These are phyloP conservation scores for Uloborus diversus DNA, from an alignment of 1,140 invertebrate species.

Conservation along the genomic window DNA sequence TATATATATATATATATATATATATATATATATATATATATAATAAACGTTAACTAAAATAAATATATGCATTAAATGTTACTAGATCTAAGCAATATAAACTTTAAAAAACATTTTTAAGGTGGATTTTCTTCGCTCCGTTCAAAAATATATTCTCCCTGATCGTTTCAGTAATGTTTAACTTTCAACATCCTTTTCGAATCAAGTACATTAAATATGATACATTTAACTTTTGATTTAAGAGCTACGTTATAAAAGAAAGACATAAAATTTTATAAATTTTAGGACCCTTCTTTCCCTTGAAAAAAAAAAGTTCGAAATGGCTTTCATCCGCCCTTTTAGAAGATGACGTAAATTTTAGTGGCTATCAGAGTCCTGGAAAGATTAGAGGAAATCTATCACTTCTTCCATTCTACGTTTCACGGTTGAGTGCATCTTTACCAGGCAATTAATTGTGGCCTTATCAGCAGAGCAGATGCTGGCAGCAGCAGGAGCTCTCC, in stretches of 20 bases:
- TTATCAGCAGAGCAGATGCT: constrained; percentile 29
- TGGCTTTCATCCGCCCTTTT: constrained; percentile 20
- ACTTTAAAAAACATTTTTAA: no score
- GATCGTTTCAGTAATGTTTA: no score
- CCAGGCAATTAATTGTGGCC: constrained; percentile 51
- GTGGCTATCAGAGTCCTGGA: not conserved
- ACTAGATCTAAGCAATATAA: no score
- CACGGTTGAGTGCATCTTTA: constrained; percentile 43
- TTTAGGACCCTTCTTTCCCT: constrained; percentile 38
- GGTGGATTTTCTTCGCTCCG: no score
- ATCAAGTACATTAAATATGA: constrained; percentile 6
- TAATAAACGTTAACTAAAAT: no score
- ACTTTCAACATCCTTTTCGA: no score
- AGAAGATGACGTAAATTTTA: constrained; percentile 14
- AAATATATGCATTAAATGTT: no score
- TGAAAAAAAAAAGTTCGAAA: constrained; percentile 38
- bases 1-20: no score
- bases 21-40: no score
- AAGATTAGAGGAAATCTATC: not conserved
- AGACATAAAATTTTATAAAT: constrained; percentile 45
- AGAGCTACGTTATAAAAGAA: constrained; percentile 26
- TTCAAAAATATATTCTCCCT: no score
- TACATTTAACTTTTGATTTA: constrained; percentile 26
- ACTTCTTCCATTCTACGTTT: not conserved
- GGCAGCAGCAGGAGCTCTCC: constrained; percentile 26